Conservation (phyloP, 2,888 invertebrate species). For the Xylophagus ater region DNA sequence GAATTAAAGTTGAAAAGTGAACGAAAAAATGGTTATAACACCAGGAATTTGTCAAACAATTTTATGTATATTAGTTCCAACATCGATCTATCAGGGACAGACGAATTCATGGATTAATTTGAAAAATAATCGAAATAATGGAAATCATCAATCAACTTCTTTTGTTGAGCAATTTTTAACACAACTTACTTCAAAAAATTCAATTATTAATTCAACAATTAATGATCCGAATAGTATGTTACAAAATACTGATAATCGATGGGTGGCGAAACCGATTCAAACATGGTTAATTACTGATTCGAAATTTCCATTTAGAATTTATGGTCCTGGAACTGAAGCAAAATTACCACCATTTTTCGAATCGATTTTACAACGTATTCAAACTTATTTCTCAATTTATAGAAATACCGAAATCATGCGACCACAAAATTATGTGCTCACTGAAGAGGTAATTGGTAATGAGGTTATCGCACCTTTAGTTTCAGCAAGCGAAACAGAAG, state of each 20-base stretch:
- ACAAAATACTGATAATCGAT: too few species aligned
- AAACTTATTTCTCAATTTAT: slow-evolving; percentile 57
- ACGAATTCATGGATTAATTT: neutral
- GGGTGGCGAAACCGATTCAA: neutral
- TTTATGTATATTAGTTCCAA: slow-evolving; percentile 10
- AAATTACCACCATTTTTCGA: slow-evolving; percentile 59
- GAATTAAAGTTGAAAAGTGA: neutral
- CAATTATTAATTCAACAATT: slow-evolving; percentile 2
- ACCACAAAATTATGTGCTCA: too few species aligned
- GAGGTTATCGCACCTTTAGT: too few species aligned
- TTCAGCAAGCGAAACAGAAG: too few species aligned
- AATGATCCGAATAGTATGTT: slow-evolving; percentile 24
- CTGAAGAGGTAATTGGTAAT: too few species aligned
- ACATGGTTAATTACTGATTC: slow-evolving; percentile 1
- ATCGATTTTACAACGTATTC: slow-evolving; percentile 55
- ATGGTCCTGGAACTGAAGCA: slow-evolving; percentile 38
- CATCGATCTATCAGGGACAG: neutral
- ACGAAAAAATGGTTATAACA: slow-evolving; percentile 8
- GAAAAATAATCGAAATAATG: neutral
- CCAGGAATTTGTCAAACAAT: slow-evolving; percentile 11
- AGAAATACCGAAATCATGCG: slow-evolving; percentile 45
- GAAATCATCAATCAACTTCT: neutral
- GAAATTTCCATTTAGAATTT: slow-evolving; percentile 24
- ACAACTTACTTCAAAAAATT: slow-evolving; percentile 3
- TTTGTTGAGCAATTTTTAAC: slow-evolving; percentile 5